These are phyloP conservation scores for Procambarus clarkii DNA, from an alignment of 1,140 invertebrate species.

Conservation along the genomic window DNA sequence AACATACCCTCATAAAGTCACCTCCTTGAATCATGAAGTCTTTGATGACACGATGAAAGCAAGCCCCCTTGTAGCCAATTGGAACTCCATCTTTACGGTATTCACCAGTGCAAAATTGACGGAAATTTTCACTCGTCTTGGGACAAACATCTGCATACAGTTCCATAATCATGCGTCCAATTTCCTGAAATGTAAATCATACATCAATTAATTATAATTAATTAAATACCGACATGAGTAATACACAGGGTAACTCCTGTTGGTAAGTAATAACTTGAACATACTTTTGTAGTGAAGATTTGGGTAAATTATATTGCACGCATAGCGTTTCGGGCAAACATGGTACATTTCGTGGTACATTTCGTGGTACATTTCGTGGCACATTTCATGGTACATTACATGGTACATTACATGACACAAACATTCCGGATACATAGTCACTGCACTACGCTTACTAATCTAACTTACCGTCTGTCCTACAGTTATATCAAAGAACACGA, in stretches of 20 bases:
- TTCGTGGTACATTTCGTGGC: no score
- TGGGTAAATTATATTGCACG: neutral
- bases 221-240: no score
- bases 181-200: conserved; percentile 76
- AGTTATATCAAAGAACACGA: conserved; percentile 88
- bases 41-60: conserved; percentile 99
- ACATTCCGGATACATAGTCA: no score
- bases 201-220: no score
- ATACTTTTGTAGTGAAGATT: no score
- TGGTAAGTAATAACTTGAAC: no score
- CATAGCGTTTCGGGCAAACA: no score
- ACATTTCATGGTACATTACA: no score
- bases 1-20: conserved; percentile 92
- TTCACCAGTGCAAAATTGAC: conserved; percentile 99
- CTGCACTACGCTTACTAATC: no score
- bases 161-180: conserved; percentile 97
- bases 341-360: no score
- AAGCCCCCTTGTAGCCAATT: conserved; percentile 95
- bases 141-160: conserved; percentile 97
- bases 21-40: conserved; percentile 92
- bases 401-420: no score
- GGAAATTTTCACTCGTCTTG: conserved; percentile 98
- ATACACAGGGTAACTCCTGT: no score
- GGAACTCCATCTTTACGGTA: conserved; percentile 91
- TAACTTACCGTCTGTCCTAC: conserved; percentile 81